A percentile compares a stretch with the other conserved stretches of the same genome.
Conservation (phyloP, 2,797 vertebrate genomes). For the Micromesistius poutassou region DNA sequence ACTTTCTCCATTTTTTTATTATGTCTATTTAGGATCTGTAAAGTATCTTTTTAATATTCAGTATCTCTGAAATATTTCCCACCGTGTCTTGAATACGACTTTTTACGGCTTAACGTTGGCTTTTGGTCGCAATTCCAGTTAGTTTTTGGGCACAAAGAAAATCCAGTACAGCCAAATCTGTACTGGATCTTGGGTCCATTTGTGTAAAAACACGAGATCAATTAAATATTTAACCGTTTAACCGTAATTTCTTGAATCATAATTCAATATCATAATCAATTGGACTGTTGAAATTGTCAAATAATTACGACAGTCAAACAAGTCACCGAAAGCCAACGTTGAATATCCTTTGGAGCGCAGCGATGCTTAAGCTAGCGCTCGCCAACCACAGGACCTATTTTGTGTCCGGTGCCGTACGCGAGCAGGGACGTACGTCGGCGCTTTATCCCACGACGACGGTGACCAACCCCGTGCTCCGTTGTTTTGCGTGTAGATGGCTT, state of each 20-base stretch:
- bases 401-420: background rate
- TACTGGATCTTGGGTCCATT: no score
- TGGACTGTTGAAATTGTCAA: background rate
- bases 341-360: conserved; percentile 50
- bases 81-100: background rate
- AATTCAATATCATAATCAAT: background rate
- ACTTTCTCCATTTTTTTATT: background rate
- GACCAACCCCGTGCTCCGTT: conserved; percentile 48
- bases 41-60: conserved; percentile 1
- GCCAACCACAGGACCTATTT: background rate
- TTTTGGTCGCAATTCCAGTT: conserved; percentile 37
- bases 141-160: background rate
- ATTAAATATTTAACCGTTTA: background rate
- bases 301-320: background rate
- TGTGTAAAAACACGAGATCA: background rate
- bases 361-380: conserved; percentile 26
- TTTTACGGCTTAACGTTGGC: conserved; percentile 39
- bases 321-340: conserved; percentile 51
- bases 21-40: background rate
- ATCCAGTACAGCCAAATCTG: background rate
- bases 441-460: background rate
- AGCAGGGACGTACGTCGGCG: background rate
- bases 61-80: background rate
- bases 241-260: background rate
- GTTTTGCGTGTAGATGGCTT: conserved; percentile 85